Conservation (phyloP, 2,113 vertebrate species). For the Arenaria interpres region DNA sequence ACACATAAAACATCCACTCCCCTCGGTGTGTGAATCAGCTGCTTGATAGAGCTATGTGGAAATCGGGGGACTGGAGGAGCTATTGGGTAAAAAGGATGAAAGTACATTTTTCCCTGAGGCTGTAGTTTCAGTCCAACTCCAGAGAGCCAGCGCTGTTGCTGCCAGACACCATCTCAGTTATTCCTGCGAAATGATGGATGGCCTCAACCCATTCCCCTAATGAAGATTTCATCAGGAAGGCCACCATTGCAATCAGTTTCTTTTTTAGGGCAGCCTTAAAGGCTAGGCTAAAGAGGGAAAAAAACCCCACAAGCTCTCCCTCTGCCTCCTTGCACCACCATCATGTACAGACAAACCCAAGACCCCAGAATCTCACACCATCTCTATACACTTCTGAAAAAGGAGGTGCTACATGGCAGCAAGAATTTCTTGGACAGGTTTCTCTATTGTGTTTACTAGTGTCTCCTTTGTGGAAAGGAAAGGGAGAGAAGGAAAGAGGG, state of each 20-base stretch:
- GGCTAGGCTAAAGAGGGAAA: background rate
- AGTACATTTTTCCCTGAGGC: constrained; percentile 39
- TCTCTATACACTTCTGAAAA: background rate
- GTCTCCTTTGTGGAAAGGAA: background rate
- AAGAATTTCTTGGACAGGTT: background rate
- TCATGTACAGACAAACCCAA: background rate
- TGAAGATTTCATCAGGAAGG: constrained; percentile 23
- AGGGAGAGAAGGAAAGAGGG: background rate
- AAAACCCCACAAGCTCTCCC: background rate
- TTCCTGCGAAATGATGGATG: background rate
- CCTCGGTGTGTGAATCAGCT: background rate
- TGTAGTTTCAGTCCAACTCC: constrained; percentile 29
- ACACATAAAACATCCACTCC: constrained; percentile 8
- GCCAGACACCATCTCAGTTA: constrained; percentile 37
- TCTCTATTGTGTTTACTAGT: background rate
- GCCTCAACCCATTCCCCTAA: constrained; percentile 18
- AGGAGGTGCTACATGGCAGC: background rate
- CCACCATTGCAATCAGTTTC: background rate
- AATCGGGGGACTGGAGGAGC: background rate
- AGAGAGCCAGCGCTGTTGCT: background rate
- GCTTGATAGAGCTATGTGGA: background rate
- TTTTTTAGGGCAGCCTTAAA: background rate
- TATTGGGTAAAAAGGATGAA: constrained; percentile 27
- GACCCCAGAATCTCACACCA: background rate
- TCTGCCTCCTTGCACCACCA: background rate